Base-by-base conservation (phyloP, 2,113 vertebrate species). In the Gambusia affinis region DNA sequence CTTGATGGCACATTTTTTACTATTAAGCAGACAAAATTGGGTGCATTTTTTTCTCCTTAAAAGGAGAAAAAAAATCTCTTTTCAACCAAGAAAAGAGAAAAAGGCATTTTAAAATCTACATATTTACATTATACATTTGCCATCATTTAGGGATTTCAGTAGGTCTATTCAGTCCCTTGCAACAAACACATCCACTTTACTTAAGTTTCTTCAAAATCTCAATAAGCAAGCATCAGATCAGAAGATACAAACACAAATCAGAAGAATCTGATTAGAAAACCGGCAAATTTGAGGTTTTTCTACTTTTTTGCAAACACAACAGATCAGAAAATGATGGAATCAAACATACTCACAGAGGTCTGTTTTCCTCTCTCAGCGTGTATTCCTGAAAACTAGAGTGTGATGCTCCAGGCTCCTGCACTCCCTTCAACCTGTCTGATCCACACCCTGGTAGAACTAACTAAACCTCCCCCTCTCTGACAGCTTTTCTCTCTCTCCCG, bases 371-470 rank as follows among this genome's bases (percentile, higher is more conserved):
- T 75, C 68, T 54, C 51, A 24, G 67, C 57, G 78, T 62, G 37
- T 81, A 85, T 62, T 86, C 83, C 67, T 75, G 17, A 22, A 24
- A 39, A 72, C 3, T 0, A 29, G 27, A 65, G 22, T 15, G 37
- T 66, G 78, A 79, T 68, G 54, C 79, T 51, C 74, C 85, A 71
- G n/a, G 63, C 83, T 30, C 47, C 62, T 60, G 47, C 69, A 57
- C 76, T 73, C 88, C 84, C 76, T 83, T 78, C 89, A 89, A 87
- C 87, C 88, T 82, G 86, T 84, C 88, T 30, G 85, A 86, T 89
- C 88, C 86, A 87, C 86, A 86, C 71, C 79, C 85, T 75, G 75
- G 60, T 60, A 88, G 84, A 79, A 89, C 87, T 87, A 86, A 89
- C 82, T 79, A 87, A 76, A 85, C 84, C 85, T 90, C 79, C 84